phyloP scores from a whole-genome alignment of 2,113 vertebrate species.

The Vidua macroura region DNA sequence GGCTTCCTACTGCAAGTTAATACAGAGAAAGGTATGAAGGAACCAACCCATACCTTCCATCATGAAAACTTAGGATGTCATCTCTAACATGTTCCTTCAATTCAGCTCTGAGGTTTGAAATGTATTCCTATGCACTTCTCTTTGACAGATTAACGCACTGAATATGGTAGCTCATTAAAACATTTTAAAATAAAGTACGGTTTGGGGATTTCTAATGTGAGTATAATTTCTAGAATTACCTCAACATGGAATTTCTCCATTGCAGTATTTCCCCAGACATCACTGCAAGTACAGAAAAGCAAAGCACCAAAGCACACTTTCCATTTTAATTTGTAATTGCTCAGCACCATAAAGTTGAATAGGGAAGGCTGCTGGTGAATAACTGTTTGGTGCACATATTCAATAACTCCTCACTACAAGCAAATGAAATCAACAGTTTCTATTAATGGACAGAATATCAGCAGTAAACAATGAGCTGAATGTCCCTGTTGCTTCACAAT shows the following conservation, averaged over 20 bases:
- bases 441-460: constrained; percentile 6
- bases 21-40: neutral
- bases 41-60: neutral
- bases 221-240: constrained; percentile 55
- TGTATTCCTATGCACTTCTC: constrained; percentile 20
- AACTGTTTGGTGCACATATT: constrained; percentile 23
- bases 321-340: constrained; percentile 62
- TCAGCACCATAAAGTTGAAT: constrained; percentile 30
- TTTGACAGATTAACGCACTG: constrained; percentile 44
- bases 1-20: neutral
- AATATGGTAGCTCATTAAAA: constrained; percentile 40
- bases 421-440: constrained; percentile 37
- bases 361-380: neutral
- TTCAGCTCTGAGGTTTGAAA: neutral
- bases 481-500: neutral
- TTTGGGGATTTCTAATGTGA: constrained; percentile 48
- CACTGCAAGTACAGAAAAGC: constrained; percentile 14
- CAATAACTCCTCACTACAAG: constrained; percentile 25
- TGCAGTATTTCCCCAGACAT: constrained; percentile 33
- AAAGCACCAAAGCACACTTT: constrained; percentile 37
- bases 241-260: constrained; percentile 19
- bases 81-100: neutral
- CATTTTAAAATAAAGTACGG: constrained; percentile 48
- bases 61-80: neutral
- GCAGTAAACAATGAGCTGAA: neutral